phyloP scores from a whole-genome alignment of 2,797 vertebrate genomes.

The Chelon auratus region DNA sequence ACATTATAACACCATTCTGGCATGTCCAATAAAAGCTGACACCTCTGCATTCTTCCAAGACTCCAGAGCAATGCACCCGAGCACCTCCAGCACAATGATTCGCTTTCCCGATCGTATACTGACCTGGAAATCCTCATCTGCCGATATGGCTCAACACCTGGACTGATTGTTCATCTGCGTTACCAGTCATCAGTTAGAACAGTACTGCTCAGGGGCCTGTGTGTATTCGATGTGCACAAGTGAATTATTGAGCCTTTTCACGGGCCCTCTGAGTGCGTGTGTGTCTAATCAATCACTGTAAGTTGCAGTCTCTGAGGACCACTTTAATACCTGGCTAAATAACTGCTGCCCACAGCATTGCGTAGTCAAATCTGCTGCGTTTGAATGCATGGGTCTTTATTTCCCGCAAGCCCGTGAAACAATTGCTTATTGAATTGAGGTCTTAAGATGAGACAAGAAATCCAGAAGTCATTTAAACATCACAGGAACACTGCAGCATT shows the following conservation, averaged over 20 bases:
- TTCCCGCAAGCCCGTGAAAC: background rate
- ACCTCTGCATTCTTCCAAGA: background rate
- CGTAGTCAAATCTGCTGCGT: conserved; percentile 19
- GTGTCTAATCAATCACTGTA: conserved; percentile 43
- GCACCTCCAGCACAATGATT: conserved; percentile 21
- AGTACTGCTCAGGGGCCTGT: background rate
- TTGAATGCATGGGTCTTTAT: background rate
- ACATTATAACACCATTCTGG: background rate
- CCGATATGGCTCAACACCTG: conserved; percentile 34
- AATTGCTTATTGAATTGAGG: conserved; percentile 22
- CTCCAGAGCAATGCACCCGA: conserved; percentile 9
- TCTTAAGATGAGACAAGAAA: background rate
- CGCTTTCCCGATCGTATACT: conserved; percentile 33
- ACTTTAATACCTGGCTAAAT: conserved; percentile 33
- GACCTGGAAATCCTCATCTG: conserved; percentile 18
- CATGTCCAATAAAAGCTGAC: conserved; percentile 13
- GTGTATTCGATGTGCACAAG: background rate
- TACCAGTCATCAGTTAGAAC: conserved; percentile 30
- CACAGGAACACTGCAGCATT: background rate
- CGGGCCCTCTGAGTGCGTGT: background rate
- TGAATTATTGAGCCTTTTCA: conserved; percentile 9
- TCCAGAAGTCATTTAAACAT: background rate
- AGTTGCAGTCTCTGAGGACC: conserved; percentile 30
- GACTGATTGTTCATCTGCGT: conserved; percentile 32
- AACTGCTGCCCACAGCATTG: conserved; percentile 38